Conservation (phyloP, 2,113 vertebrate genomes). For the Pipra filicauda region DNA sequence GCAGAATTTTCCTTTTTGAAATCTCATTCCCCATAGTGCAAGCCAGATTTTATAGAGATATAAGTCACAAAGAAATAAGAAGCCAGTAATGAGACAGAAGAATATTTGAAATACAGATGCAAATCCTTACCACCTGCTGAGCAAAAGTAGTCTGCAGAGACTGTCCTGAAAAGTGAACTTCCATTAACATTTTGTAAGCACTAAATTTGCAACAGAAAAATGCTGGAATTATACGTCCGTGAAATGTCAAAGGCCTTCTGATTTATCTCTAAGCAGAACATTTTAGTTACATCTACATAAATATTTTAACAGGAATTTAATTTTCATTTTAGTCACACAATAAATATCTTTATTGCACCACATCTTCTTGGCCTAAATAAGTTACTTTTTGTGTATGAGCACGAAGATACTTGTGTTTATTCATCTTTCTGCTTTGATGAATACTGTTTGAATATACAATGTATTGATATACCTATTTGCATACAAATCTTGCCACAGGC, state of each 20-base stretch:
- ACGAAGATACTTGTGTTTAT: background rate
- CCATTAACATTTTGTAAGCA: constrained; percentile 76
- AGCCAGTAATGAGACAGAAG: constrained; percentile 77
- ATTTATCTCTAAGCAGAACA: constrained; percentile 72
- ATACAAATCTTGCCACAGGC: constrained; percentile 19
- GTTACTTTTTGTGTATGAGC: constrained; percentile 21
- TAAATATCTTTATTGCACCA: constrained; percentile 59
- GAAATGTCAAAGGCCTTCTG: constrained; percentile 70
- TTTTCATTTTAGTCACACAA: constrained; percentile 68
- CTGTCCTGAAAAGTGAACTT: constrained; percentile 62
- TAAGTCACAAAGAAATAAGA: constrained; percentile 80
- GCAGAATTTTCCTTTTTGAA: constrained; percentile 76
- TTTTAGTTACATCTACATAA: constrained; percentile 75
- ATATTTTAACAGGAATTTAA: constrained; percentile 80
- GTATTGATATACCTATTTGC: constrained; percentile 33
- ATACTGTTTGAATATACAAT: constrained; percentile 26
- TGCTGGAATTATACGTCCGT: constrained; percentile 57
- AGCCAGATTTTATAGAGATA: constrained; percentile 71
- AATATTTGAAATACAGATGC: constrained; percentile 79
- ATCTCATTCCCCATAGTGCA: constrained; percentile 65
- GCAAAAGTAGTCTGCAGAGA: constrained; percentile 71
- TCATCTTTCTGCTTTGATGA: constrained; percentile 40
- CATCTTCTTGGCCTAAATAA: constrained; percentile 56
- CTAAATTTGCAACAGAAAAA: constrained; percentile 70
- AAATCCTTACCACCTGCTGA: constrained; percentile 77